Evolutionary conservation across 2,888 invertebrate species (phyloP).

Genomic region (Agonopterix heracliana): DNA sequence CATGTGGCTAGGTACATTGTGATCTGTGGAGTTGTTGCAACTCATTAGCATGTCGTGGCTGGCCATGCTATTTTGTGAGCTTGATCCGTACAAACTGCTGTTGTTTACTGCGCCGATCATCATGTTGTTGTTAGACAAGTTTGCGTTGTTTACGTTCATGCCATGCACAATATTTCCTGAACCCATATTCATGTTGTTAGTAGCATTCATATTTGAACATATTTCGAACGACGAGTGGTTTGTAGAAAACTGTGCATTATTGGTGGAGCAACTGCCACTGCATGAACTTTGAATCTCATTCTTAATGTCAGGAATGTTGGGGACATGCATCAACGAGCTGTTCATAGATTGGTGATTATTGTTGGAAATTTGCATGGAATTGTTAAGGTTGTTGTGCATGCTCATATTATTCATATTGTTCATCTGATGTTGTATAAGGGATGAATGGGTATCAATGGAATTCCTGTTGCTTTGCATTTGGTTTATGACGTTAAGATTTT

Average conservation of each 20-base stretch:
- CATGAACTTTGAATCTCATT: slow-evolving; percentile 67
- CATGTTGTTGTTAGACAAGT: slow-evolving; percentile 59
- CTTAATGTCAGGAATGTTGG: slow-evolving; percentile 68
- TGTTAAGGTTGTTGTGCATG: slow-evolving; percentile 57
- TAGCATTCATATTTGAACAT: slow-evolving; percentile 54
- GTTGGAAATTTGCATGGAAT: slow-evolving; percentile 58
- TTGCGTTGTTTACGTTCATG: slow-evolving; percentile 55
- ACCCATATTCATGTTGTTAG: slow-evolving; percentile 48
- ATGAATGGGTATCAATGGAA: slow-evolving; percentile 53
- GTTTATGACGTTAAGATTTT: slow-evolving; percentile 48
- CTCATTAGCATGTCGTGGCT: slow-evolving; percentile 65
- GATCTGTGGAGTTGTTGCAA: slow-evolving; percentile 57
- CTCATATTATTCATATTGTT: slow-evolving; percentile 58
- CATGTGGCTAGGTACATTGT: slow-evolving; percentile 54
- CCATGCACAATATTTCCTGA: slow-evolving; percentile 59
- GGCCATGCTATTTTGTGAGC: slow-evolving; percentile 45
- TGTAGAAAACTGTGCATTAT: slow-evolving; percentile 48
- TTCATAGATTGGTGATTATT: slow-evolving; percentile 56
- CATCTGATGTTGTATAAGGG: slow-evolving; percentile 66
- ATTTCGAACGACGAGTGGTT: slow-evolving; percentile 60
- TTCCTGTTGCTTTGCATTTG: slow-evolving; percentile 62
- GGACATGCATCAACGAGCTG: slow-evolving; percentile 59
- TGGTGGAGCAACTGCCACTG: slow-evolving; percentile 62
- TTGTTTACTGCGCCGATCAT: slow-evolving; percentile 49
- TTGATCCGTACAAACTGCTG: slow-evolving; percentile 47